A percentile compares a stretch with the other conserved stretches of the same genome.
Conservation (phyloP, 2,888 invertebrate genomes). For the Fragum fragum region DNA sequence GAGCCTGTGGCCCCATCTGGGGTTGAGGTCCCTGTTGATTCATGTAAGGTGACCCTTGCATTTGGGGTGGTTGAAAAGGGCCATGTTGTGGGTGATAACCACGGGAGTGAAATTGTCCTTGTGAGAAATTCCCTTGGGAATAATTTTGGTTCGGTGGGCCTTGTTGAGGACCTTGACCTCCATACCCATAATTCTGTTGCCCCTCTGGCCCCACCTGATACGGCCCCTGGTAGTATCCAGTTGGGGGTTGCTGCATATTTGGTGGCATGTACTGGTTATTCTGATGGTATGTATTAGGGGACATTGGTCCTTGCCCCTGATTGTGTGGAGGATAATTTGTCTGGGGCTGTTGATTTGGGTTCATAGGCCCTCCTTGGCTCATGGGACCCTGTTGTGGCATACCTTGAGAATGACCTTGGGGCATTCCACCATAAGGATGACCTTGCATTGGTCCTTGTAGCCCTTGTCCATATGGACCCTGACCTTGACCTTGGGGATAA, state of each 20-base stretch:
- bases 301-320: constrained; percentile 48
- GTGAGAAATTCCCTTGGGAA: constrained; percentile 38
- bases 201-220: constrained; percentile 40
- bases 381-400: constrained; percentile 14
- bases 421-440: constrained; percentile 29
- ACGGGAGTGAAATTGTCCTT: background rate
- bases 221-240: constrained; percentile 40
- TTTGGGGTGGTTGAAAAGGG: constrained; percentile 21
- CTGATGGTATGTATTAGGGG: constrained; percentile 57
- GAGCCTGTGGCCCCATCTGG: constrained; percentile 45
- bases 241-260: constrained; percentile 45
- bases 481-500: constrained; percentile 32
- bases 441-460: constrained; percentile 1
- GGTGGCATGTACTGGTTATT: constrained; percentile 56
- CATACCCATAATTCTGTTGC: constrained; percentile 25
- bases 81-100: constrained; percentile 47
- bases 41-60: constrained; percentile 36
- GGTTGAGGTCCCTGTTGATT: constrained; percentile 29
- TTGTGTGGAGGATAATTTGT: constrained; percentile 40
- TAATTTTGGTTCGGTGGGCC: constrained; percentile 38
- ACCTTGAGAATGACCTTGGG: constrained; percentile 15
- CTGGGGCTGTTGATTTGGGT: background rate
- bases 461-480: constrained; percentile 30
- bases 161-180: constrained; percentile 26
- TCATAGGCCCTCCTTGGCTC: constrained; percentile 22